Base-by-base conservation (phyloP, 2,888 invertebrate genomes). In the Drosophila diplacantha region DNA sequence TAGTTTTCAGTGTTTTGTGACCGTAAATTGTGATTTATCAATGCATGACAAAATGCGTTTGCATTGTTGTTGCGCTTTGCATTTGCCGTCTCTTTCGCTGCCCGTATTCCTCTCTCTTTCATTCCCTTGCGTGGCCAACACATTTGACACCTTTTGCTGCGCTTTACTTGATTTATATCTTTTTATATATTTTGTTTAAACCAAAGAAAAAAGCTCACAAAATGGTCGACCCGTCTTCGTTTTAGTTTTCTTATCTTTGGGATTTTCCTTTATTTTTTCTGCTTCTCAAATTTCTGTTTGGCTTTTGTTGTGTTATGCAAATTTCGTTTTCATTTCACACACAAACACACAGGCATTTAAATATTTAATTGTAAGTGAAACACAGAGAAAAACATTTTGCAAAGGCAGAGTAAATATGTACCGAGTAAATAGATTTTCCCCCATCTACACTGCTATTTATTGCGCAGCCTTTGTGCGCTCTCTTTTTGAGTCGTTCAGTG, bases 391-490 rank as follows among this genome's bases (percentile, higher is more conserved):
- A 72, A 69, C 73, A 60, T 72, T 69, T 68, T 50, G 26, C 22
- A 44, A 43, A 56, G 60, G 53, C 64, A 39, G 26, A 24, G 64
- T 63, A 63, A 63, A 63, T 63, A 63, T 54, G 31, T 50, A 24
- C 47, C 24, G 1, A 31, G 44, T 63, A 63, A 62, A 64, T 39
- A 52, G 39, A 46, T 20, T 37, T 35, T 38, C 54, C 37, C 22
- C 52, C 65, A 31, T 52, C 71, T 68, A 65, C 65, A 72, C 73
- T 70, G 74, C 82, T 82, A 81, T 79, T 79, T 79, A 79, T 81
- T 80, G 79, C 79, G 77, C 81, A 77, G 77, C 77, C 78, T 77
- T 81, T 77, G 79, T 81, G 78, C 75, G 79, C 77, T 72, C 67
- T 64, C 69, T 24, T 49, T 47, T 39, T 49, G 72, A 83, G 65